Conservation (phyloP, 2,113 vertebrate species). For the Oxygymnocypris stewartii region DNA sequence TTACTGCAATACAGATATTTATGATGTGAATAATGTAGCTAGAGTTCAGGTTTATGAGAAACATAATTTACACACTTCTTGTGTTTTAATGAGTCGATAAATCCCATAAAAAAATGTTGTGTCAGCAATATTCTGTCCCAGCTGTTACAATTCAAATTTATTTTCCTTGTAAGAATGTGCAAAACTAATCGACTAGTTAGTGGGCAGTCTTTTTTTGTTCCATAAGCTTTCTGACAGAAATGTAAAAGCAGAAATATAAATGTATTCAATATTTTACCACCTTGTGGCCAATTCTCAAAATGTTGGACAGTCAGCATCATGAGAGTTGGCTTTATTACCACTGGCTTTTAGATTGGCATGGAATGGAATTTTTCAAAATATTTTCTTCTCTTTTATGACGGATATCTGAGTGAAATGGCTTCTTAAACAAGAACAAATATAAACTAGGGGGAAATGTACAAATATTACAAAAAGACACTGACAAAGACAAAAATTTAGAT, state of each 20-base stretch:
- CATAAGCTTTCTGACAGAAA: not conserved
- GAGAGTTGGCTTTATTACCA: not conserved
- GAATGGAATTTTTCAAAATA: not conserved
- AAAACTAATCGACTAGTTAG: not conserved
- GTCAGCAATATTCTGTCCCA: not conserved
- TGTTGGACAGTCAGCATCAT: not conserved
- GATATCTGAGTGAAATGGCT: not conserved
- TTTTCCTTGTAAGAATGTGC: not conserved
- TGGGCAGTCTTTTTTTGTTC: not conserved
- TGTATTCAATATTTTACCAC: not conserved
- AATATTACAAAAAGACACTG: not conserved
- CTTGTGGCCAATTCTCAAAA: not conserved
- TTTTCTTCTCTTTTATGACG: not conserved
- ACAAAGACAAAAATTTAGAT: not conserved
- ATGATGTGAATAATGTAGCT: constrained; percentile 31
- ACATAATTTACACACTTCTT: not conserved
- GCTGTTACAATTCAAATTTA: not conserved
- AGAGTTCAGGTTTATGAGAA: constrained; percentile 24
- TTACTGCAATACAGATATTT: constrained; percentile 21
- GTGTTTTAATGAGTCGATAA: constrained; percentile 38
- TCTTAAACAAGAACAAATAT: not conserved
- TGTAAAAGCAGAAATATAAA: not conserved
- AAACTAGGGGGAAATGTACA: not conserved
- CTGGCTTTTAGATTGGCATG: not conserved
- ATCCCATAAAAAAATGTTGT: constrained; percentile 9